phyloP scores from a whole-genome alignment of 2,888 invertebrate genomes.

The Drosophila tanythrix region DNA sequence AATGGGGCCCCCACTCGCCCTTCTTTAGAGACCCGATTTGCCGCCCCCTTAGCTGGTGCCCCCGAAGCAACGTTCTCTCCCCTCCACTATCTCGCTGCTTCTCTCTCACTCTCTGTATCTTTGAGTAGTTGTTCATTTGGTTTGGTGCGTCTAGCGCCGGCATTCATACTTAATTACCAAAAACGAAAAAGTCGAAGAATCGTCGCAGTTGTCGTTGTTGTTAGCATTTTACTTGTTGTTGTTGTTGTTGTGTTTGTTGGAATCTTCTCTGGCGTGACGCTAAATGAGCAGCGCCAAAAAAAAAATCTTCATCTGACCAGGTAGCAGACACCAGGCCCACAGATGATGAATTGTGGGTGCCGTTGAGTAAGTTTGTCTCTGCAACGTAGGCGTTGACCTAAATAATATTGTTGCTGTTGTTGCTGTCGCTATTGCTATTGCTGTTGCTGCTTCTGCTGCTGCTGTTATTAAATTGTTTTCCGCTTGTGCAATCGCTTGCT shows the following conservation, averaged over 20 bases:
- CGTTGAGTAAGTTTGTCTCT: conserved; percentile 74
- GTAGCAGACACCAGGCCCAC: conserved; percentile 63
- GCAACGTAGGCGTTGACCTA: conserved; percentile 78
- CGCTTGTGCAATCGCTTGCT: conserved; percentile 76
- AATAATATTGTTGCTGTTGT: conserved; percentile 57
- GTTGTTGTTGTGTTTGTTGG: conserved; percentile 32
- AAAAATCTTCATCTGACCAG: conserved; percentile 63
- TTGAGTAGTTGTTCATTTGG: conserved; percentile 42
- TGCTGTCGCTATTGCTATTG: conserved; percentile 26
- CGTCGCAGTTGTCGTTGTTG: conserved; percentile 35
- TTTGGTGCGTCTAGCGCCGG: conserved; percentile 76
- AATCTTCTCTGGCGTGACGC: conserved; percentile 72
- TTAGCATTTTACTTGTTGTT: conserved; percentile 3
- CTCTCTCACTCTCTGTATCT: background rate
- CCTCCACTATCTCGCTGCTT: background rate
- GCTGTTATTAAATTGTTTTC: conserved; percentile 68
- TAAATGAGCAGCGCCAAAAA: conserved; percentile 56
- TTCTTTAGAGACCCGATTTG: conserved; percentile 8
- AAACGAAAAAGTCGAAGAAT: conserved; percentile 50
- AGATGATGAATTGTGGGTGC: conserved; percentile 76
- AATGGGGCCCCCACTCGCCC: conserved; percentile 45
- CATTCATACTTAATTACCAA: conserved; percentile 80
- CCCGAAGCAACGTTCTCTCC: conserved; percentile 17
- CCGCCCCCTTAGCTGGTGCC: conserved; percentile 14
- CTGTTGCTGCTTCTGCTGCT: conserved; percentile 9